A percentile compares a stretch with the other conserved stretches of the same genome.
phyloP scores from a whole-genome alignment of 2,888 invertebrate genomes.

The Melinaea menophilus region DNA sequence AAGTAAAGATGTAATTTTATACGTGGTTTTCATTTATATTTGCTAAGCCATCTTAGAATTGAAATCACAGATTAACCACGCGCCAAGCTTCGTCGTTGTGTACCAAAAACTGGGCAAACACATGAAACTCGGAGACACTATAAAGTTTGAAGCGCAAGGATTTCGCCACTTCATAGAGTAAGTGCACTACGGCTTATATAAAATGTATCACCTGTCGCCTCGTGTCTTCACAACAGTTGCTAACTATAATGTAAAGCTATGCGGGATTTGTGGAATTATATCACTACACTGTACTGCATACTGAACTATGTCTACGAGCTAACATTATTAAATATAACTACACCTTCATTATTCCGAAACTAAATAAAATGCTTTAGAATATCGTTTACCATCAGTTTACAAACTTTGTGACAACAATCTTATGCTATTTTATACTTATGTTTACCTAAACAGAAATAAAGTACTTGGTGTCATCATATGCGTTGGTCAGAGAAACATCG shows the following conservation, averaged over 20 bases:
- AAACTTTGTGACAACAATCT: too few species aligned
- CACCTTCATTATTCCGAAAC: too few species aligned
- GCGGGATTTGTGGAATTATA: conserved; percentile 5
- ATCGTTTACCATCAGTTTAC: too few species aligned
- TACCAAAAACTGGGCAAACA: conserved; percentile 32
- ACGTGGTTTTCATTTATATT: not conserved
- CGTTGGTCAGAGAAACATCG: too few species aligned
- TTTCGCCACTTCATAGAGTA: conserved; percentile 51
- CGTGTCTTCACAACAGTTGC: conserved; percentile 38
- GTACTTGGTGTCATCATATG: too few species aligned
- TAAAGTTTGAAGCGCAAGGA: conserved; percentile 54
- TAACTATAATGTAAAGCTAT: conserved; percentile 23
- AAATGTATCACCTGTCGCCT: conserved; percentile 60
- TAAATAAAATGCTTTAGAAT: too few species aligned
- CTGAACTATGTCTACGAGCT: too few species aligned
- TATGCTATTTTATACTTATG: too few species aligned
- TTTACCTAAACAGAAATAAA: too few species aligned
- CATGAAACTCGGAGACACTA: conserved; percentile 52
- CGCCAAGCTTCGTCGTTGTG: conserved; percentile 43
- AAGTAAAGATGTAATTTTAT: not conserved
- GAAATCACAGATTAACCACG: conserved; percentile 17
- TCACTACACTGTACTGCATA: not conserved
- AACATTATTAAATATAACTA: too few species aligned
- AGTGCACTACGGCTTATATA: conserved; percentile 66
- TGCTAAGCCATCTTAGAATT: not conserved